These are phyloP conservation scores for Cisticola juncidis DNA, from an alignment of 2,113 vertebrate genomes.

Conservation along the genomic window DNA sequence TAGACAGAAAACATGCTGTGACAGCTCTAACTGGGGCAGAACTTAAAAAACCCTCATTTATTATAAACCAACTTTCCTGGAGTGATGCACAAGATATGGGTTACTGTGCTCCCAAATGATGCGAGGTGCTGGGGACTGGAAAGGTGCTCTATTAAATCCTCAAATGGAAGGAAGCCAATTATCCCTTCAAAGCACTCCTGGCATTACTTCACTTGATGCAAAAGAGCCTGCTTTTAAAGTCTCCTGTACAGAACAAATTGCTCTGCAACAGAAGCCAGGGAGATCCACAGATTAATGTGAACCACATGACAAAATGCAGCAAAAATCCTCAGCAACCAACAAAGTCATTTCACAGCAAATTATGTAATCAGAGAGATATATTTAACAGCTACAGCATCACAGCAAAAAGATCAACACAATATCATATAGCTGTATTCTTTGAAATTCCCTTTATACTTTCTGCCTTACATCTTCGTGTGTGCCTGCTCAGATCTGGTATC, in stretches of 20 bases:
- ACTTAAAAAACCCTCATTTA: not conserved
- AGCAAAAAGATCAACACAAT: not conserved
- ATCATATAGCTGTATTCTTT: not conserved
- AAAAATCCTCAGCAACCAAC: not conserved
- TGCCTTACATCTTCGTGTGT: not conserved
- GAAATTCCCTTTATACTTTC: not conserved
- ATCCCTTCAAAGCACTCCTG: not conserved
- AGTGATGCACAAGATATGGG: not conserved
- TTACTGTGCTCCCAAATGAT: constrained; percentile 29
- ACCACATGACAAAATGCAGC: not conserved
- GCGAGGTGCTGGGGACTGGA: not conserved
- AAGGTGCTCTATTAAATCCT: constrained; percentile 14
- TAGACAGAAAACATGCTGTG: not conserved
- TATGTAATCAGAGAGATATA: not conserved
- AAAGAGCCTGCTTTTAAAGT: not conserved
- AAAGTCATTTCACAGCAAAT: constrained; percentile 12
- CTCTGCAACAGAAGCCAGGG: not conserved
- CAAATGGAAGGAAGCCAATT: constrained; percentile 33
- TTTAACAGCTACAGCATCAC: not conserved
- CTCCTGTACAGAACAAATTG: not conserved
- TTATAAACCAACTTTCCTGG: not conserved
- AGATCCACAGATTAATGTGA: constrained; percentile 23
- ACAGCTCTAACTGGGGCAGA: not conserved
- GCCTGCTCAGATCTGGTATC: not conserved
- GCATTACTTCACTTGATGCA: not conserved